Evolutionary conservation across 2,797 vertebrate species (phyloP), one percentile per base, ranked within the genome.

Genomic region (Triplophysa yarkandensis): DNA sequence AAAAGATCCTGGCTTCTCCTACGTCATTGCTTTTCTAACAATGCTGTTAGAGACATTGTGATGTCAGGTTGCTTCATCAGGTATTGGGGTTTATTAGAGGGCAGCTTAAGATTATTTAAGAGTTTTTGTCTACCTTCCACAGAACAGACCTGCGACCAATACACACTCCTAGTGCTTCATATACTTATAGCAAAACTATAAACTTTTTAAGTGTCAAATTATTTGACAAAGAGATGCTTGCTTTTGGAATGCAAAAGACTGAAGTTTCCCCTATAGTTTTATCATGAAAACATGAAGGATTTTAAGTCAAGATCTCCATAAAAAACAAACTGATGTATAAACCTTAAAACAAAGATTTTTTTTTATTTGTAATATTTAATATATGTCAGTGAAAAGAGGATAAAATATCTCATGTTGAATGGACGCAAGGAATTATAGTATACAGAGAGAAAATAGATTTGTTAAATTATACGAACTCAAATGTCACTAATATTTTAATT

Each of bases 11-110:
- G 16, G 57, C 64, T 74, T 61, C 46, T 67, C 30, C 11, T 43
- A 3, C 21, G 36, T 50, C 68, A 23, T 64, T 54, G 68, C 58
- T 76, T 71, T 67, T 44, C 77, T 69, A 67, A 36, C 71, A 58
- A 65, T 39, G 27, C 34, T 48, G 21, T 17, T 17, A 27, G 50
- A 55, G 65, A 65, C 23, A 28, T n/a, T 34, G 6, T 36, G 30
- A 67, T 23, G 32, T 55, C 27, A 57, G 6, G 25, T 23, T 36
- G 21, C 52, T 57, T 25, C 36, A 43, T 58, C 54, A 46, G 54
- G 43, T 44, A 19, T 34, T 66, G 46, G 30, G 41, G 25, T 58
- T 50, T n/a, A n/a, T 46, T 27, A 30, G 39, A 61, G 23, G 3
- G 32, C 48, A 48, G 23, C 68, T 21, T 48, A 64, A 14, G 32